Evolutionary conservation across 2,888 invertebrate genomes (phyloP).

Genomic region (Eumerus sabulonum): DNA sequence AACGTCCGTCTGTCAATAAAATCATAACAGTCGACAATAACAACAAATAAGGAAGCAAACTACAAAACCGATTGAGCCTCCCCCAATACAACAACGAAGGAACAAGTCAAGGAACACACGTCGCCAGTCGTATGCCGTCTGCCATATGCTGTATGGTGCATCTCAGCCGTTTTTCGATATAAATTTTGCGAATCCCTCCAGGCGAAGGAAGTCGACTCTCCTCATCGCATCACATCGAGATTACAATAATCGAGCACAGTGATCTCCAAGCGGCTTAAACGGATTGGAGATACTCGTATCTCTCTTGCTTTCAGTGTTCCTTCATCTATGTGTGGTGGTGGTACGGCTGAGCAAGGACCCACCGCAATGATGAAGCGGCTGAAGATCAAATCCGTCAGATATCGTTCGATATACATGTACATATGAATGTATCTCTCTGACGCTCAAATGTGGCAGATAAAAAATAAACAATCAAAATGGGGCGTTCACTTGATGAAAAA

Average conservation of each 20-base stretch:
- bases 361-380: conserved; percentile 65
- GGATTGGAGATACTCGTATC: conserved; percentile 39
- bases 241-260: conserved; percentile 64
- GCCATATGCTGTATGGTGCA: conserved; percentile 7
- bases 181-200: conserved; percentile 62
- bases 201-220: conserved; percentile 68
- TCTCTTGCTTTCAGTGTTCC: conserved; percentile 24
- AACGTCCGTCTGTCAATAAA: conserved; percentile 49
- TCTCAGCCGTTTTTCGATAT: conserved; percentile 38
- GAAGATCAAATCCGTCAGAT: conserved; percentile 66
- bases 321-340: no score
- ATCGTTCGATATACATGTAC: conserved; percentile 20
- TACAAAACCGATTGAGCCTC: conserved; percentile 55
- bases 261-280: conserved; percentile 63
- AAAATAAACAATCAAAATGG: conserved; percentile 34
- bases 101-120: conserved; percentile 27
- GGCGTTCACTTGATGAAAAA: conserved; percentile 66
- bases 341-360: conserved; percentile 50
- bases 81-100: conserved; percentile 52
- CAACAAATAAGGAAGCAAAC: conserved; percentile 68
- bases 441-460: conserved; percentile 22
- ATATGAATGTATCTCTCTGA: conserved; percentile 18
- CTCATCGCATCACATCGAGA: conserved; percentile 68
- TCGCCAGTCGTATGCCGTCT: conserved; percentile 40
- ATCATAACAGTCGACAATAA: conserved; percentile 57